Percentiles rank a stretch among this genome's conserved stretches.
Conservation (phyloP, 2,113 vertebrate species). For the Pseudolaguvia tuberculata region DNA sequence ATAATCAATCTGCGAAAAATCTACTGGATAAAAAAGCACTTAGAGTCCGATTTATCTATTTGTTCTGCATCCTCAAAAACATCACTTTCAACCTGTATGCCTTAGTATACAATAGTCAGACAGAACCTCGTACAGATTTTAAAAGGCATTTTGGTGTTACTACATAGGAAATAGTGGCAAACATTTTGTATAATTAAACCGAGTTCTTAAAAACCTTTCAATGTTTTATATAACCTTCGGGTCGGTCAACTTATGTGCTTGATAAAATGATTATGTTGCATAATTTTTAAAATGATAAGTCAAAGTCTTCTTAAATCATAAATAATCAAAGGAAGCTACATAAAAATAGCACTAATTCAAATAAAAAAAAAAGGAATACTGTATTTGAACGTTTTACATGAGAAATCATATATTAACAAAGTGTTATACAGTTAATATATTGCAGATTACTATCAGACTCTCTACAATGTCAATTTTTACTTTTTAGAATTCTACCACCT, state of each 20-base stretch:
- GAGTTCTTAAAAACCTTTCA: conserved; percentile 1
- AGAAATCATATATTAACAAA: conserved; percentile 60
- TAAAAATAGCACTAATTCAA: conserved; percentile 6
- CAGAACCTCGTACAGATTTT: not conserved
- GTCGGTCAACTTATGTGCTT: not conserved
- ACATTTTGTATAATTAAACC: conserved; percentile 17
- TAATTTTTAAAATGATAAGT: conserved; percentile 10
- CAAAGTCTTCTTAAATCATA: conserved; percentile 26
- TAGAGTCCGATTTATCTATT: not conserved
- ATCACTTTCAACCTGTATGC: not conserved
- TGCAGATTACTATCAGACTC: conserved; percentile 49
- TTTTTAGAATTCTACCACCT: conserved; percentile 28
- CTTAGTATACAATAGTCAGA: conserved; percentile 3
- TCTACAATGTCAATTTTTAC: conserved; percentile 40
- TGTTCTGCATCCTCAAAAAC: not conserved
- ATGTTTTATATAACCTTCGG: conserved; percentile 5
- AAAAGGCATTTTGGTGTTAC: conserved; percentile 33
- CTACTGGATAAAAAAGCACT: not conserved
- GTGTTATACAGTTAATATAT: conserved; percentile 56
- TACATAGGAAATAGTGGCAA: not conserved
- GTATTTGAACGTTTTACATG: conserved; percentile 52
- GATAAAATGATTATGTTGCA: not conserved
- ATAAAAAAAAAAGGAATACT: conserved; percentile 42
- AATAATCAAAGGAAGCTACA: conserved; percentile 10
- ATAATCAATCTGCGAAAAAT: no score